These are phyloP conservation scores for Alitta virens DNA, from an alignment of 2,888 invertebrate genomes.

Conservation along the genomic window DNA sequence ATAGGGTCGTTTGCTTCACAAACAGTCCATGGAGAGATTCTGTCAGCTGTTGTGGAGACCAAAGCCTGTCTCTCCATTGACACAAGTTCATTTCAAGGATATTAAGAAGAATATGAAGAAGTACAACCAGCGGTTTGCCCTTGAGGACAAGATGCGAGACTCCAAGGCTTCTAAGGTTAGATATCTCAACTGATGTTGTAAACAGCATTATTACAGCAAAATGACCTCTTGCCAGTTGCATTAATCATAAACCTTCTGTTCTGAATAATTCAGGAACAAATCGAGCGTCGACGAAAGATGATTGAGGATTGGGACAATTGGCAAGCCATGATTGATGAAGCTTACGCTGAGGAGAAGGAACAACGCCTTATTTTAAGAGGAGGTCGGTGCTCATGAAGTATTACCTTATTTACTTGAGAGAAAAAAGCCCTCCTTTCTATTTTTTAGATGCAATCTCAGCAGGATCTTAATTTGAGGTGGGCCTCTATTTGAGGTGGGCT, in stretches of 20 bases:
- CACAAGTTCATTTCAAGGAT: constrained; percentile 69
- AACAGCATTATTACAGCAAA: too few species aligned
- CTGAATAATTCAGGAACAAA: constrained; percentile 69
- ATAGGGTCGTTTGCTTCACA: constrained; percentile 67
- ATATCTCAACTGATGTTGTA: too few species aligned
- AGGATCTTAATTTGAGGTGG: too few species aligned
- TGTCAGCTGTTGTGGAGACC: constrained; percentile 96
- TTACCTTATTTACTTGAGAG: too few species aligned
- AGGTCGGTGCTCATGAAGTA: too few species aligned
- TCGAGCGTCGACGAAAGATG: constrained; percentile 84
- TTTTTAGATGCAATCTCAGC: too few species aligned
- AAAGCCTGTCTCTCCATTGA: constrained; percentile 80
- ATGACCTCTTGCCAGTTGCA: too few species aligned
- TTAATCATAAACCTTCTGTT: not conserved
- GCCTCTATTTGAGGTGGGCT: too few species aligned
- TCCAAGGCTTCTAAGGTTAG: constrained; percentile 83
- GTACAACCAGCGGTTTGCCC: constrained; percentile 92
- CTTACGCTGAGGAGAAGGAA: constrained; percentile 73
- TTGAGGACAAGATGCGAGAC: constrained; percentile 89
- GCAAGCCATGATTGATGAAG: constrained; percentile 71
- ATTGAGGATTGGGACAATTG: constrained; percentile 85
- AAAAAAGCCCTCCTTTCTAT: too few species aligned
- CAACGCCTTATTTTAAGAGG: constrained; percentile 80
- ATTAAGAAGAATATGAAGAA: constrained; percentile 97
- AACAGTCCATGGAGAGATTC: constrained; percentile 88